phyloP scores from a whole-genome alignment of 2,113 vertebrate genomes.

The Gracilinanus agilis region DNA sequence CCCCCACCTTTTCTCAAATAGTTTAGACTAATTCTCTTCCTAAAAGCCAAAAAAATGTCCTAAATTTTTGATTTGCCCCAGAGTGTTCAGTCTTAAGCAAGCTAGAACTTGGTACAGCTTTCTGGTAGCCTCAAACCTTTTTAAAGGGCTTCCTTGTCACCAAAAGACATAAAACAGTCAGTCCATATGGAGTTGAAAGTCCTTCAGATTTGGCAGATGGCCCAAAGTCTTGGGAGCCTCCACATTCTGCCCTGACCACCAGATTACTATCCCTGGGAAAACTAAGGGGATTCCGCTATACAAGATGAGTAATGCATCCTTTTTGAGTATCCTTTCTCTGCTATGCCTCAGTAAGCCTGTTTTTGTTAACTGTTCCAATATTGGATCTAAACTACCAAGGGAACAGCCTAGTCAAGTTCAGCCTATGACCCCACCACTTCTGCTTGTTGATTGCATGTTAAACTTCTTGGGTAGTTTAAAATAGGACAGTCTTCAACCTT shows the following conservation, averaged over 20 bases:
- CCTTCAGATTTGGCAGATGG: background rate
- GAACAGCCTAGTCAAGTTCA: background rate
- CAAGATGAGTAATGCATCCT: background rate
- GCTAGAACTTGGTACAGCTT: background rate
- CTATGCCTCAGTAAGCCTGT: background rate
- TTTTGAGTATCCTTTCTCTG: background rate
- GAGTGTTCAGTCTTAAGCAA: background rate
- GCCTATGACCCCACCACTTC: background rate
- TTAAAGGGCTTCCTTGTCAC: background rate
- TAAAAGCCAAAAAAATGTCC: background rate
- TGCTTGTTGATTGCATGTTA: background rate
- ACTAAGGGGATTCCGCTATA: background rate
- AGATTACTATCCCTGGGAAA: background rate
- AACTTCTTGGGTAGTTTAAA: constrained; percentile 8
- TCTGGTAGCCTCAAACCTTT: background rate
- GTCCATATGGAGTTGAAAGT: background rate
- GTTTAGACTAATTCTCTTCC: background rate
- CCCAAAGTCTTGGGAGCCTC: background rate
- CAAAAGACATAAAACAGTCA: background rate
- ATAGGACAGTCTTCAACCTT: constrained; percentile 56
- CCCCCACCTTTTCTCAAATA: background rate
- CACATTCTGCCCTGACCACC: background rate
- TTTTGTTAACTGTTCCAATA: background rate
- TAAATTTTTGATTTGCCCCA: background rate
- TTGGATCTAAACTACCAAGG: background rate